A percentile compares a stretch with the other conserved stretches of the same genome.
Evolutionary conservation across 1,140 invertebrate species (phyloP).

Genomic region (Drosophila baimaii): DNA sequence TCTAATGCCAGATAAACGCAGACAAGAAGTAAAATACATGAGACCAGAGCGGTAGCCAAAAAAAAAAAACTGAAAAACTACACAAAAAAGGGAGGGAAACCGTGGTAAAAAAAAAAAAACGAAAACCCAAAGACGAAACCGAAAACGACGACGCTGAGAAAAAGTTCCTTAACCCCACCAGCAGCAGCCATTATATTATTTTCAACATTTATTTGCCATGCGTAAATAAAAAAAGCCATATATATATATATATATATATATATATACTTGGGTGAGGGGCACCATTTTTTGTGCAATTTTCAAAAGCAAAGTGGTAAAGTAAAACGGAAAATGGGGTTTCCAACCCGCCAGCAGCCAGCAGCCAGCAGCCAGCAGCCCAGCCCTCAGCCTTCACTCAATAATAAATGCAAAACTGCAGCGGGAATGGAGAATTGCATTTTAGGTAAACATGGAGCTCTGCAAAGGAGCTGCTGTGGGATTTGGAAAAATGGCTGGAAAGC

Average conservation of each 20-base stretch:
- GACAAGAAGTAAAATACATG: constrained; percentile 63
- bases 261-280: neutral
- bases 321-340: constrained; percentile 58
- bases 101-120: constrained; percentile 6
- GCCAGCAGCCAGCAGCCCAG: neutral
- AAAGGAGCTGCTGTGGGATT: constrained; percentile 31
- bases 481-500: neutral
- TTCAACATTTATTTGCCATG: constrained; percentile 80
- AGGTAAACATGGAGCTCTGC: constrained; percentile 65
- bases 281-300: constrained; percentile 28
- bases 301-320: constrained; percentile 48
- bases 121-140: constrained; percentile 27
- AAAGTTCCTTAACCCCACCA: constrained; percentile 74
- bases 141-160: constrained; percentile 46
- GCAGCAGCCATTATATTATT: constrained; percentile 66
- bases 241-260: constrained; percentile 10
- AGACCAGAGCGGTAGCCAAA: constrained; percentile 27
- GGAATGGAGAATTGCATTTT: constrained; percentile 67
- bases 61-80: constrained; percentile 21
- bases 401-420: constrained; percentile 71
- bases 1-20: constrained; percentile 74
- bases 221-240: constrained; percentile 62
- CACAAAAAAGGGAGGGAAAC: neutral
- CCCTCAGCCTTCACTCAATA: constrained; percentile 40
- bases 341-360: neutral